A percentile compares a stretch with the other conserved stretches of the same genome.
phyloP scores from a whole-genome alignment of 2,888 invertebrate species.

The Harpalus rubripes region DNA sequence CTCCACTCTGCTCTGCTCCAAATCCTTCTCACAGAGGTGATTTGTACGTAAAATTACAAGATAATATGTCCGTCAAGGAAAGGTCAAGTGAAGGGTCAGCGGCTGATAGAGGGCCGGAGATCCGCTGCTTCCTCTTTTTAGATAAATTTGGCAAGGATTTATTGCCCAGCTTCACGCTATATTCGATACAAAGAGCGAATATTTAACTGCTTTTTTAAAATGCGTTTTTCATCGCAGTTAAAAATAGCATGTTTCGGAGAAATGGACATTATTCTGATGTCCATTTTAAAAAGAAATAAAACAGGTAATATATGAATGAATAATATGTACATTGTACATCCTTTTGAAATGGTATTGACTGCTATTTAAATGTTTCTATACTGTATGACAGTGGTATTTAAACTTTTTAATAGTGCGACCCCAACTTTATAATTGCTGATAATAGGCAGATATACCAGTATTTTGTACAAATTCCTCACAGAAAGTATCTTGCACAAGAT shows the following conservation, averaged over 20 bases:
- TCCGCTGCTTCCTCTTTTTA: slow-evolving; percentile 6
- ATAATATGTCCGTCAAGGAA: slow-evolving; percentile 46
- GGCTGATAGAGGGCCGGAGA: slow-evolving; percentile 36
- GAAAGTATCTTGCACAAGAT: too few relatives aligned
- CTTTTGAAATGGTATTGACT: too few relatives aligned
- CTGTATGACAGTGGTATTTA: too few relatives aligned
- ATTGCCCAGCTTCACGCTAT: slow-evolving; percentile 14
- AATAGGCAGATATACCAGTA: too few relatives aligned
- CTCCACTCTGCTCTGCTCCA: neutral
- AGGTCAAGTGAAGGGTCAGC: slow-evolving; percentile 48
- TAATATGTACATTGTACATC: too few relatives aligned
- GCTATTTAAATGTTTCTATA: too few relatives aligned
- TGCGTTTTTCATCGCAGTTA: slow-evolving; percentile 20
- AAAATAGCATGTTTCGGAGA: neutral
- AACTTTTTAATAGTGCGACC: too few relatives aligned
- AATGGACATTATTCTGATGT: neutral
- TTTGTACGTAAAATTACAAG: slow-evolving; percentile 50
- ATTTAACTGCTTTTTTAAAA: slow-evolving; percentile 22
- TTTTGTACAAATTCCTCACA: too few relatives aligned
- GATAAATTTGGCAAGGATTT: slow-evolving; percentile 49
- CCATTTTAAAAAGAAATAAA: neutral
- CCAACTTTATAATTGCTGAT: too few relatives aligned
- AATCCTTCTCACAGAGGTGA: slow-evolving; percentile 14
- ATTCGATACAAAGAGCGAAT: slow-evolving; percentile 36
- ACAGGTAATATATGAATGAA: too few relatives aligned